phyloP scores from a whole-genome alignment of 2,797 vertebrate genomes.

The Sebastes hubbsi region DNA sequence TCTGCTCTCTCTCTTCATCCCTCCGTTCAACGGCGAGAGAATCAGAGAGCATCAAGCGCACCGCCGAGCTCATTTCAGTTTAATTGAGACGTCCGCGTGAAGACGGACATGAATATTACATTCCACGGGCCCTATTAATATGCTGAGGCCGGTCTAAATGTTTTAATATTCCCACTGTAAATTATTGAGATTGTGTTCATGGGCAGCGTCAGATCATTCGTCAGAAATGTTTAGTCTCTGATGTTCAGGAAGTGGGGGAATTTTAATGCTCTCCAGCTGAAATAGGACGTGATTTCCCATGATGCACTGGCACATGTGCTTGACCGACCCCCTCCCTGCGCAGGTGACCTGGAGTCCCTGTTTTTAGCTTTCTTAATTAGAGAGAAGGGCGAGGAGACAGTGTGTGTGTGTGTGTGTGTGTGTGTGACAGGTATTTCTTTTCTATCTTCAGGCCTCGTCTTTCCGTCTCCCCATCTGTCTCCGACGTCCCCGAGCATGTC shows the following conservation, averaged over 20 bases:
- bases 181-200: slow-evolving; percentile 74
- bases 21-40: slow-evolving; percentile 14
- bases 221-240: slow-evolving; percentile 64
- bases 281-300: slow-evolving; percentile 53
- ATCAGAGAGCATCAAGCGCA: slow-evolving; percentile 38
- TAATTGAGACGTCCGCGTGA: slow-evolving; percentile 70
- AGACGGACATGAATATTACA: slow-evolving; percentile 77
- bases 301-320: slow-evolving; percentile 31
- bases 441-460: slow-evolving; percentile 20
- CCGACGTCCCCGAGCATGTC: slow-evolving; percentile 26
- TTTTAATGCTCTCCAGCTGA: slow-evolving; percentile 55
- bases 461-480: slow-evolving; percentile 18
- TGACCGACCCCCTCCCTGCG: slow-evolving; percentile 15
- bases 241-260: slow-evolving; percentile 57
- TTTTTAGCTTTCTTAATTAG: slow-evolving; percentile 30
- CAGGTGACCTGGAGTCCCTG: slow-evolving; percentile 16
- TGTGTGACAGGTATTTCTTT: slow-evolving; percentile 19
- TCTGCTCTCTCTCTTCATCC: slow-evolving; percentile 13
- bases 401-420: neutral
- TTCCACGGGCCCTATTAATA: slow-evolving; percentile 65
- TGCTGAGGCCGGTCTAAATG: slow-evolving; percentile 67
- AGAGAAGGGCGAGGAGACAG: neutral
- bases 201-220: slow-evolving; percentile 52
- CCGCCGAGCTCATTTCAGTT: slow-evolving; percentile 50
- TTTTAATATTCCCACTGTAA: slow-evolving; percentile 74